Conservation (phyloP, 1,140 invertebrate genomes). For the Procambarus virginalis region DNA sequence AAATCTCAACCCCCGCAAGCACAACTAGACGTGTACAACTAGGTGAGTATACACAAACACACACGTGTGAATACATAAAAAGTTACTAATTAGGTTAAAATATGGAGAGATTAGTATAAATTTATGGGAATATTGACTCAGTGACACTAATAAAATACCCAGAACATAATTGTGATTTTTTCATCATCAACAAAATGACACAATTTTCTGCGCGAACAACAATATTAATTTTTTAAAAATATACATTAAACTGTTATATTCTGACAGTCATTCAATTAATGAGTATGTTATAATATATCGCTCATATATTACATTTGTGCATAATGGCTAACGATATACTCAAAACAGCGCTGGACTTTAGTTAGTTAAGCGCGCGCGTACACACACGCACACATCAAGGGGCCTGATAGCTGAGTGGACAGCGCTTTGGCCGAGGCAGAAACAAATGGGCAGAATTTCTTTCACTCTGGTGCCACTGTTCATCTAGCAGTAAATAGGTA, state of each 20-base stretch:
- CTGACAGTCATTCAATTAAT: not conserved
- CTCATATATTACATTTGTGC: not conserved
- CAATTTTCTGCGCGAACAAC: not conserved
- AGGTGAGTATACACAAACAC: too few species aligned
- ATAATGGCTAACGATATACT: too few species aligned
- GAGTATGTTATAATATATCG: not conserved
- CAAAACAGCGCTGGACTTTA: not conserved
- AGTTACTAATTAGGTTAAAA: not conserved
- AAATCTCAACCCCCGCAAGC: too few species aligned
- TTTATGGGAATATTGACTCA: not conserved
- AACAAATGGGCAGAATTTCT: too few species aligned
- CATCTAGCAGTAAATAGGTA: too few species aligned
- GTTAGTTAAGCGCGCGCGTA: not conserved
- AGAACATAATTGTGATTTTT: not conserved
- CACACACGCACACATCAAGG: not conserved
- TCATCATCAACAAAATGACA: not conserved
- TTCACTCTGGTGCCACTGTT: too few species aligned
- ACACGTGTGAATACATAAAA: too few species aligned
- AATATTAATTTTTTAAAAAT: not conserved
- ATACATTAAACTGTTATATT: not conserved
- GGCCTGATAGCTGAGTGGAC: not conserved
- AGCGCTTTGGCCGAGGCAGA: too few species aligned
- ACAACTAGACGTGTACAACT: too few species aligned
- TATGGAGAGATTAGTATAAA: not conserved
- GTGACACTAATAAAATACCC: not conserved